Conservation (phyloP, 2,888 invertebrate genomes). For the Drosophila austrosaltans region DNA sequence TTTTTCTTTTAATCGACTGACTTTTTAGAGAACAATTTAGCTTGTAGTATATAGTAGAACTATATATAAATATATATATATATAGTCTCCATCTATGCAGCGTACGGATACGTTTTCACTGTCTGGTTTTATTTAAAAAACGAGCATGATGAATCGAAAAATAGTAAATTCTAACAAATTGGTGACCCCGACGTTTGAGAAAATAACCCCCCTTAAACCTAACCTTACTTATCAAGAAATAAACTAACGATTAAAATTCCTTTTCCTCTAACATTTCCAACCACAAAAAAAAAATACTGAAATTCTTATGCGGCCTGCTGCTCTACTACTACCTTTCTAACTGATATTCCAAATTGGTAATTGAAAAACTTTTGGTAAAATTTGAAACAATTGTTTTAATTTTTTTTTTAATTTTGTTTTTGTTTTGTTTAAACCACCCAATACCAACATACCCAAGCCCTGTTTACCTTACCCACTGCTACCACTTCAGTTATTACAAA, state of each 20-base stretch:
- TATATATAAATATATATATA: slow-evolving; percentile 27
- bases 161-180: not conserved
- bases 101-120: slow-evolving; percentile 64
- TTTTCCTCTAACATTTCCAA: slow-evolving; percentile 58
- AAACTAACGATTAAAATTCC: slow-evolving; percentile 37
- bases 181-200: slow-evolving; percentile 4
- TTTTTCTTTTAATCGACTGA: slow-evolving; percentile 42
- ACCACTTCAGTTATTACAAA: slow-evolving; percentile 42
- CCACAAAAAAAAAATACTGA: slow-evolving; percentile 22
- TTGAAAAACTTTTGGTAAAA: slow-evolving; percentile 48
- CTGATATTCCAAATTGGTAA: slow-evolving; percentile 64
- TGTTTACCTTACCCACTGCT: not conserved
- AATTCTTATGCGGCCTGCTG: slow-evolving; percentile 48
- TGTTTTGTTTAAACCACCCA: slow-evolving; percentile 30
- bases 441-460: not conserved
- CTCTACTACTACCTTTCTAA: slow-evolving; percentile 42
- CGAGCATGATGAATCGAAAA: slow-evolving; percentile 80
- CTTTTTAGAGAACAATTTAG: slow-evolving; percentile 28
- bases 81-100: slow-evolving; percentile 34
- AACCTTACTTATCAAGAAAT: slow-evolving; percentile 1
- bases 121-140: slow-evolving; percentile 83
- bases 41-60: slow-evolving; percentile 35
- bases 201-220: not conserved
- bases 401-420: slow-evolving; percentile 22
- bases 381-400: slow-evolving; percentile 14